Evolutionary conservation across 2,888 invertebrate genomes (phyloP).

Genomic region (Dione juno): DNA sequence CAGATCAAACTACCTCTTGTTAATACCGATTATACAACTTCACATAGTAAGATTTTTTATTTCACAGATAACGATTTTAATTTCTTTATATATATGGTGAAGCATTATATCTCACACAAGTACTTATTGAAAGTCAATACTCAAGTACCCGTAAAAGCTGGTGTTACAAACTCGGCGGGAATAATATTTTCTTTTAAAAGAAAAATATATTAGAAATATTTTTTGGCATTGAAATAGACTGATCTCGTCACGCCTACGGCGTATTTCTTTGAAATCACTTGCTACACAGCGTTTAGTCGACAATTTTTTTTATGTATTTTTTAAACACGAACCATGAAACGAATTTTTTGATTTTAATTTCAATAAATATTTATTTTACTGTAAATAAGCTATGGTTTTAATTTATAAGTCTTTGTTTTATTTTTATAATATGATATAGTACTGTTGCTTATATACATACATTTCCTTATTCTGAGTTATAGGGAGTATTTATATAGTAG

Average conservation of each 20-base stretch:
- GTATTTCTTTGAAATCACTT: conserved; percentile 1
- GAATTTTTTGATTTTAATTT: no score
- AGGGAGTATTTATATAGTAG: no score
- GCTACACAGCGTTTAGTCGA: background rate
- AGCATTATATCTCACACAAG: background rate
- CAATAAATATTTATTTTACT: no score
- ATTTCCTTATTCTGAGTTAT: background rate
- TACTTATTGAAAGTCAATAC: conserved; percentile 8
- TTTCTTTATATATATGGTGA: no score
- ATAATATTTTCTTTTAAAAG: conserved; percentile 5
- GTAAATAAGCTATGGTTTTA: no score
- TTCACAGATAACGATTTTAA: no score
- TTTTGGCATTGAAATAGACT: background rate
- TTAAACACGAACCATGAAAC: background rate
- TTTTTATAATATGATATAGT: no score
- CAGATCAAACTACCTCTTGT: no score
- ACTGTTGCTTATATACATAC: no score
- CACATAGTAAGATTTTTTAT: no score
- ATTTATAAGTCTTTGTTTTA: no score
- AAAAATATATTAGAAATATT: background rate
- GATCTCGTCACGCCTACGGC: conserved; percentile 4
- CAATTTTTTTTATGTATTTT: background rate
- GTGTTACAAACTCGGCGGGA: background rate
- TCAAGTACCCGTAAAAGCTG: background rate
- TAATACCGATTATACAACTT: no score